Conservation (phyloP, 2,113 vertebrate genomes). For the Bubo scandiacus region DNA sequence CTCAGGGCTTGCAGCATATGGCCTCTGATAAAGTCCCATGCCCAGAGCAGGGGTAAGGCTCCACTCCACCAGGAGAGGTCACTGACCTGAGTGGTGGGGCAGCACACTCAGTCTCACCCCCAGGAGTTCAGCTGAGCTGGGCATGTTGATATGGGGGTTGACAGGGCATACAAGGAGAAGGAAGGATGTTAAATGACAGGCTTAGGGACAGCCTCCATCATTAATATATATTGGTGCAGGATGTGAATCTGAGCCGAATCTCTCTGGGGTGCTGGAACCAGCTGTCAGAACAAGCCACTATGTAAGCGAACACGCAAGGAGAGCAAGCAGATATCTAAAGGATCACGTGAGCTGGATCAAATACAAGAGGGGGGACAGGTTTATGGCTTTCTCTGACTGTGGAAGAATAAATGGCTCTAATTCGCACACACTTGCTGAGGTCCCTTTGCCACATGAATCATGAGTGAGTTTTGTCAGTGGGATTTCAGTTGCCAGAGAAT, state of each 20-base stretch:
- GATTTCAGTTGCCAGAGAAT: conserved; percentile 12
- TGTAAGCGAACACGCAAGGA: not conserved
- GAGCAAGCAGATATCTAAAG: not conserved
- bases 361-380: not conserved
- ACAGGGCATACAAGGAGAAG: not conserved
- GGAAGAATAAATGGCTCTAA: not conserved
- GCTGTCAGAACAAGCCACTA: not conserved
- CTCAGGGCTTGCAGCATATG: not conserved
- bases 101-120: not conserved
- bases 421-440: not conserved
- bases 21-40: not conserved
- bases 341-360: not conserved
- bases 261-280: not conserved
- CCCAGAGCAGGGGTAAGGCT: not conserved
- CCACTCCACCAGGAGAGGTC: no score
- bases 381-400: not conserved
- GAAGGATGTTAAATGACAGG: not conserved
- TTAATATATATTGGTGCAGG: not conserved
- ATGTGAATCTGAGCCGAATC: not conserved
- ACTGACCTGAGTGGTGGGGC: not conserved
- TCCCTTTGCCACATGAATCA: not conserved
- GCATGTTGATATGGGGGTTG: not conserved
- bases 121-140: not conserved
- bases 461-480: not conserved
- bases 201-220: not conserved